A percentile compares a stretch with the other conserved stretches of the same genome.
These are phyloP conservation scores for Coregonus ussuriensis DNA, from an alignment of 2,797 vertebrate species.

Conservation along the genomic window DNA sequence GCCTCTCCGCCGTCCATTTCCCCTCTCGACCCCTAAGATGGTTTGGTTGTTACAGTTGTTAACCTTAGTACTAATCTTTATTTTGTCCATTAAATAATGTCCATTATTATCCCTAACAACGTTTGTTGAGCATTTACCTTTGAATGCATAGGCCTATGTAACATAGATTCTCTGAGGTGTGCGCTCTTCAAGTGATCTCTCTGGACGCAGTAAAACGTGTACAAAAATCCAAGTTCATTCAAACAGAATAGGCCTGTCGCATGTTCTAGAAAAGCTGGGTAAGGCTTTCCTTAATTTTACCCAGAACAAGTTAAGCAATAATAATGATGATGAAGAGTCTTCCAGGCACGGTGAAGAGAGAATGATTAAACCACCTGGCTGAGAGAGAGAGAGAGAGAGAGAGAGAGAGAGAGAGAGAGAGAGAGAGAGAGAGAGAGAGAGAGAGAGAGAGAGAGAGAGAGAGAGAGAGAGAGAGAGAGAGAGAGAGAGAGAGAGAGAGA, in stretches of 20 bases:
- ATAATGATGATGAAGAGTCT: slow-evolving; percentile 35
- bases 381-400: slow-evolving; percentile 9
- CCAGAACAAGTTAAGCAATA: slow-evolving; percentile 36
- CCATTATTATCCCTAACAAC: slow-evolving; percentile 35
- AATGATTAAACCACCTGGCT: slow-evolving; percentile 21
- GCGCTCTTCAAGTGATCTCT: neutral
- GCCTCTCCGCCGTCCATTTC: slow-evolving; percentile 35
- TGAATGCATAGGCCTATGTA: slow-evolving; percentile 36
- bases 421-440: no score
- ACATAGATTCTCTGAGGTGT: slow-evolving; percentile 18
- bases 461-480: no score
- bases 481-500: neutral
- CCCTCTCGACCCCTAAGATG: slow-evolving; percentile 37
- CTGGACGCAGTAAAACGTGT: slow-evolving; percentile 24
- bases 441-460: neutral
- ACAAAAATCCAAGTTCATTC: slow-evolving; percentile 10
- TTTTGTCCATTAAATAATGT: slow-evolving; percentile 53
- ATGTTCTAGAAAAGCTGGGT: slow-evolving; percentile 19
- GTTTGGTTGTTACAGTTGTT: slow-evolving; percentile 36
- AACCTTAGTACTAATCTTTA: slow-evolving; percentile 50
- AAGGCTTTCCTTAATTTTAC: slow-evolving; percentile 25
- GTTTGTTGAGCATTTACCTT: slow-evolving; percentile 56
- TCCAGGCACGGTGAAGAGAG: neutral
- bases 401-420: no score
- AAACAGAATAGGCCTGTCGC: neutral